Evolutionary conservation across 1,140 invertebrate genomes (phyloP).

Genomic region (Saccostrea glomerata): DNA sequence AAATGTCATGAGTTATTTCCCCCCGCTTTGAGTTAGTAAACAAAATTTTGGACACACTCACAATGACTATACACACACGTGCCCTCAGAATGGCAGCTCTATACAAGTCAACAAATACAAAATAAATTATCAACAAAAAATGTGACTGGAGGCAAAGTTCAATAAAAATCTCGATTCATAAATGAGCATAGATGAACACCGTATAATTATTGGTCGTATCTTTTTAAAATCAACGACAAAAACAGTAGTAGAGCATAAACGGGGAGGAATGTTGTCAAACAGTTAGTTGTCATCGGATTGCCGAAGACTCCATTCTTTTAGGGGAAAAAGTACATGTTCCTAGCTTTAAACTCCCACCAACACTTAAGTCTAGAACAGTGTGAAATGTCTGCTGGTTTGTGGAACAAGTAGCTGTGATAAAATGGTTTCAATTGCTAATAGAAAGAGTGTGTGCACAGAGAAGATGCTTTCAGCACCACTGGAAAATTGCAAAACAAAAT

Average conservation of each 20-base stretch:
- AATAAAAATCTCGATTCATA: slow-evolving; percentile 48
- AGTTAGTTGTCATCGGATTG: neutral
- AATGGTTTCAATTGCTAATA: neutral
- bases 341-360: slow-evolving; percentile 8
- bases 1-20: slow-evolving; percentile 10
- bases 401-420: neutral
- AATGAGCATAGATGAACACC: slow-evolving; percentile 46
- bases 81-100: slow-evolving; percentile 19
- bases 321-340: neutral
- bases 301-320: neutral
- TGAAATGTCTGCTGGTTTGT: neutral
- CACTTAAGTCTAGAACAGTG: neutral
- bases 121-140: slow-evolving; percentile 50
- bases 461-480: slow-evolving; percentile 26
- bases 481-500: slow-evolving; percentile 28
- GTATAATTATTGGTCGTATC: slow-evolving; percentile 6
- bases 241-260: slow-evolving; percentile 34
- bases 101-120: slow-evolving; percentile 40
- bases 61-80: slow-evolving; percentile 6
- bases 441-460: neutral
- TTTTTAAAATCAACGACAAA: slow-evolving; percentile 46
- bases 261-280: slow-evolving; percentile 37
- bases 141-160: slow-evolving; percentile 46
- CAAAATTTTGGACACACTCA: neutral
- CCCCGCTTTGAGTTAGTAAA: neutral